phyloP scores from a whole-genome alignment of 2,113 vertebrate genomes.

The Perccottus glenii region DNA sequence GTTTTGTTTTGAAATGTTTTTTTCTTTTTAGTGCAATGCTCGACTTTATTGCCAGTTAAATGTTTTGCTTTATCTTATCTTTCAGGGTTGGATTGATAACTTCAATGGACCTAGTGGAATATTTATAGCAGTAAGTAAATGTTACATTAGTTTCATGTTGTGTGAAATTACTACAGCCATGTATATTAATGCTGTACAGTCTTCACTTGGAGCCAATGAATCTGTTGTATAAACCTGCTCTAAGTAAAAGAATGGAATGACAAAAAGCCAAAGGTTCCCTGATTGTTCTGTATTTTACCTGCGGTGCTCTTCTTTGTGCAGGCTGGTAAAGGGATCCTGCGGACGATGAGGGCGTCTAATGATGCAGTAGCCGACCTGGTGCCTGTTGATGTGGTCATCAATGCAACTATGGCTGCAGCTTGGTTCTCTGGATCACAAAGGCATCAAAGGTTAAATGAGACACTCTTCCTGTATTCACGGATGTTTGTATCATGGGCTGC shows the following conservation, averaged over 20 bases:
- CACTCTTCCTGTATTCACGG: not conserved
- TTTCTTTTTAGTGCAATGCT: too few species aligned
- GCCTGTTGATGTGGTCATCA: slow-evolving; percentile 96
- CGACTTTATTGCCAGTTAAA: too few species aligned
- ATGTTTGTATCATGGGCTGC: too few species aligned
- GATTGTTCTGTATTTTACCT: not conserved
- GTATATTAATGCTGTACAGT: not conserved
- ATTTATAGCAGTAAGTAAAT: slow-evolving; percentile 93
- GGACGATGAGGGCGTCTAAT: slow-evolving; percentile 96
- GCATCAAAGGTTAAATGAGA: slow-evolving; percentile 76
- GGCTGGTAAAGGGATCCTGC: slow-evolving; percentile 98
- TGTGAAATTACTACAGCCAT: not conserved
- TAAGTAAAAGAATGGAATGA: too few species aligned
- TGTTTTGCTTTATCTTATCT: not conserved
- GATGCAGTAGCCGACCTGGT: slow-evolving; percentile 93
- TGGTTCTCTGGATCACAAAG: slow-evolving; percentile 96
- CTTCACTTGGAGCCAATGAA: not conserved
- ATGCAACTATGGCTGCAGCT: slow-evolving; percentile 89
- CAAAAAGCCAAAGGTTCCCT: not conserved
- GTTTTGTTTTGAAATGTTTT: too few species aligned
- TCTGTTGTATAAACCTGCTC: not conserved
- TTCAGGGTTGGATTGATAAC: slow-evolving; percentile 98
- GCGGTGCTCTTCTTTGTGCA: slow-evolving; percentile 58
- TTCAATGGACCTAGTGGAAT: slow-evolving; percentile 98
- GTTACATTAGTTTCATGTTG: not conserved